Evolutionary conservation across 2,797 vertebrate species (phyloP).

Genomic region (Poecilia velifera): DNA sequence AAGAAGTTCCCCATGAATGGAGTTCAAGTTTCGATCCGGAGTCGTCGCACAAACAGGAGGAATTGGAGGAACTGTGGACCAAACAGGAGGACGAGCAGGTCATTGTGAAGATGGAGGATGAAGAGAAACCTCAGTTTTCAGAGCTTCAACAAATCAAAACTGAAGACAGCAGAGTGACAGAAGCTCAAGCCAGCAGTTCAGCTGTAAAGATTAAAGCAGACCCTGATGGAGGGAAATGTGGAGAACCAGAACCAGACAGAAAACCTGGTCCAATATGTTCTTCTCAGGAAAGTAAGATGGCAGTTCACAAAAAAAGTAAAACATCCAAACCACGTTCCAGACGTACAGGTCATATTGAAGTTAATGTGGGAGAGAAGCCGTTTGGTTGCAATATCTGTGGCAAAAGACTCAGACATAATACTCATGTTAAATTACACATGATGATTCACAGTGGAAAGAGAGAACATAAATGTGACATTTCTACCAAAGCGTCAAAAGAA

Average conservation of each 20-base stretch:
- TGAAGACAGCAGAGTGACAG: not conserved
- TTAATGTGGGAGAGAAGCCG: not conserved
- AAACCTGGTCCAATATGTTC: not conserved
- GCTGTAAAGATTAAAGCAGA: not conserved
- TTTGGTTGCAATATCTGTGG: conserved; percentile 3
- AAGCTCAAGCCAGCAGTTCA: not conserved
- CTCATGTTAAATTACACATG: conserved; percentile 11
- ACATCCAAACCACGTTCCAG: not conserved
- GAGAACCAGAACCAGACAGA: not conserved
- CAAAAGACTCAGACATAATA: conserved; percentile 9
- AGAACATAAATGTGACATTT: not conserved
- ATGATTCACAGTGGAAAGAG: conserved; percentile 4
- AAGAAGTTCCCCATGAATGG: conserved; percentile 1
- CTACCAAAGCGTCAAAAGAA: not conserved
- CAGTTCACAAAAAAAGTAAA: not conserved
- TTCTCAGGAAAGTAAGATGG: conserved; percentile 1
- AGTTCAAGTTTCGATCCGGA: not conserved
- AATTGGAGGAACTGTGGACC: not conserved
- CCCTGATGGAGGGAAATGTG: not conserved
- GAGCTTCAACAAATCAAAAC: not conserved
- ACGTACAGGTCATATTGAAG: not conserved
- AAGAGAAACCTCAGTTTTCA: conserved; percentile 1
- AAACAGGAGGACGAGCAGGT: not conserved
- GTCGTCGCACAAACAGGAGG: not conserved
- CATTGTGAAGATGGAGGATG: not conserved